These are phyloP conservation scores for Mechanitis mazaeus DNA, from an alignment of 2,888 invertebrate species.

Conservation along the genomic window DNA sequence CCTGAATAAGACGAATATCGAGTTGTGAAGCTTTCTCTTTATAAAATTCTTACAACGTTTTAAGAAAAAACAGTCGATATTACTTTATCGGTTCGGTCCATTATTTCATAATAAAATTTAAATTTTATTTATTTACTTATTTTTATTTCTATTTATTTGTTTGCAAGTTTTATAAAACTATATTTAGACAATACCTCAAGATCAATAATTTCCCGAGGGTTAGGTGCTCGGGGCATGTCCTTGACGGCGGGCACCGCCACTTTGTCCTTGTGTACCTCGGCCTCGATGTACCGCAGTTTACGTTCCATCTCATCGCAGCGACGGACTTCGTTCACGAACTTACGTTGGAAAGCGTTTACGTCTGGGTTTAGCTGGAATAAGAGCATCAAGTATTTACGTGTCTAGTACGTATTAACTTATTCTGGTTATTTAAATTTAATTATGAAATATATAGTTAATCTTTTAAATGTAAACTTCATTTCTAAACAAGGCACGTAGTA, in stretches of 20 bases:
- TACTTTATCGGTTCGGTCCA: no score
- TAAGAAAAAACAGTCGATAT: no score
- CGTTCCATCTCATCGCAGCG: constrained; percentile 95
- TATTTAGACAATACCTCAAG: constrained; percentile 79
- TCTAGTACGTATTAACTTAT: neutral
- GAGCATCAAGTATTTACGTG: neutral
- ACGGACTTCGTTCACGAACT: constrained; percentile 93
- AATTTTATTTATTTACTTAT: no score
- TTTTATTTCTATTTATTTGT: no score
- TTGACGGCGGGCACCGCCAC: constrained; percentile 86
- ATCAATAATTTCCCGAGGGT: constrained; percentile 91
- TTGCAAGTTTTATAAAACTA: neutral
- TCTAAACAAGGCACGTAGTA: no score
- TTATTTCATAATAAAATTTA: no score
- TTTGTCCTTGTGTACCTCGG: constrained; percentile 88
- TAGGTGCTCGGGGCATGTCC: constrained; percentile 86
- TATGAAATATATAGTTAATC: no score
- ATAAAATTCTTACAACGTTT: no score
- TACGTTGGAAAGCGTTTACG: constrained; percentile 92
- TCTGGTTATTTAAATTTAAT: no score
- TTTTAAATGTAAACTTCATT: no score
- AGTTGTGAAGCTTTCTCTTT: constrained; percentile 2
- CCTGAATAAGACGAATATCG: constrained; percentile 63
- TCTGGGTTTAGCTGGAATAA: constrained; percentile 85
- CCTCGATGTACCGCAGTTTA: constrained; percentile 89